Evolutionary conservation across 2,888 invertebrate genomes (phyloP).

Genomic region (Sphinx pinastri): DNA sequence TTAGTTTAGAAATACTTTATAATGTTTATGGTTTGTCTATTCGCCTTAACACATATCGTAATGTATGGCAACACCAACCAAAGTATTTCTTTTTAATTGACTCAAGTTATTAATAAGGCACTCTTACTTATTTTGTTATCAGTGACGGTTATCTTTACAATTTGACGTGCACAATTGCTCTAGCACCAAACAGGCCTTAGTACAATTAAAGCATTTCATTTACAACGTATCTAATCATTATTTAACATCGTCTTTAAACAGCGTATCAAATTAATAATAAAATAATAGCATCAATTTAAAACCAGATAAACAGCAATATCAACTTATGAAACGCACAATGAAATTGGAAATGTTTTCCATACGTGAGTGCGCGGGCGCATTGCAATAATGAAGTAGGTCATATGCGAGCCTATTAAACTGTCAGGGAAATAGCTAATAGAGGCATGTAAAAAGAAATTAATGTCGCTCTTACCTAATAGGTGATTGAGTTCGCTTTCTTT

Average conservation of each 20-base stretch:
- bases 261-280: not conserved
- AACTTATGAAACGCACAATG: not conserved
- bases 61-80: too few species aligned
- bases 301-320: slow-evolving; percentile 25
- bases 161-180: too few species aligned
- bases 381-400: slow-evolving; percentile 44
- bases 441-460: slow-evolving; percentile 44
- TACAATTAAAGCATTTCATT: too few species aligned
- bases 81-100: too few species aligned
- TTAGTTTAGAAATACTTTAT: not conserved
- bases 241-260: too few species aligned
- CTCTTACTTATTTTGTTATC: too few species aligned
- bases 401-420: slow-evolving; percentile 46
- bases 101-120: too few species aligned
- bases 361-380: slow-evolving; percentile 41
- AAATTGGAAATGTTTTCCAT: slow-evolving; percentile 27
- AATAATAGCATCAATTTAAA: slow-evolving; percentile 29
- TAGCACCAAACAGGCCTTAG: too few species aligned
- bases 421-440: slow-evolving; percentile 48
- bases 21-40: not conserved
- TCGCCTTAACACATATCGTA: too few species aligned
- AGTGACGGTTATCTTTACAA: too few species aligned
- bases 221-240: too few species aligned
- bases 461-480: slow-evolving; percentile 47
- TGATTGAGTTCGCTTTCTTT: slow-evolving; percentile 33